These are phyloP conservation scores for Paratrypauchen microcephalus DNA, from an alignment of 2,797 vertebrate genomes.

Conservation along the genomic window DNA sequence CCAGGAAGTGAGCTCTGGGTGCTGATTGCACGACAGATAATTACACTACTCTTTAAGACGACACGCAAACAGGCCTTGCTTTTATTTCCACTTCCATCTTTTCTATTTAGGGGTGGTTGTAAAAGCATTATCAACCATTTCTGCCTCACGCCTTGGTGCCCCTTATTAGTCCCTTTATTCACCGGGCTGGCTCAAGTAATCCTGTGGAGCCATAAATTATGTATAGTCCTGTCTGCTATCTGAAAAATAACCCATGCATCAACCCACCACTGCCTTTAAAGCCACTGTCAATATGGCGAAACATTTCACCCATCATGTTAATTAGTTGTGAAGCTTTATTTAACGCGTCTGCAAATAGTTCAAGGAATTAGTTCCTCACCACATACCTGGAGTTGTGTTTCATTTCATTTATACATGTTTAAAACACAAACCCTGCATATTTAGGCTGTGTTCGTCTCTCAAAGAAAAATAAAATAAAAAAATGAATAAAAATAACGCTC, in stretches of 20 bases:
- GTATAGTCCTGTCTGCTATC: constrained; percentile 58
- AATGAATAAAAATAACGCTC: no score
- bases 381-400: no score
- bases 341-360: constrained; percentile 51
- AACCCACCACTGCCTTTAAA: constrained; percentile 56
- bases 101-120: constrained; percentile 52
- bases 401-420: no score
- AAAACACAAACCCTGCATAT: no score
- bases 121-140: constrained; percentile 62
- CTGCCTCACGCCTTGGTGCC: constrained; percentile 46
- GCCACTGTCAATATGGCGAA: constrained; percentile 45
- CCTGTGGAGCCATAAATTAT: constrained; percentile 62
- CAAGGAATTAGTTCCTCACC: no score
- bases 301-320: constrained; percentile 49
- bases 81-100: constrained; percentile 19
- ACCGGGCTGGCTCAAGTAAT: constrained; percentile 42
- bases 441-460: no score
- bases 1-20: constrained; percentile 63
- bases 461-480: no score
- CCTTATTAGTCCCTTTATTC: constrained; percentile 65
- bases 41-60: constrained; percentile 72
- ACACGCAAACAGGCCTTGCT: constrained; percentile 55
- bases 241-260: constrained; percentile 66
- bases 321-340: constrained; percentile 61
- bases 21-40: constrained; percentile 74